phyloP scores from a whole-genome alignment of 2,113 vertebrate genomes.

The Athene noctua region DNA sequence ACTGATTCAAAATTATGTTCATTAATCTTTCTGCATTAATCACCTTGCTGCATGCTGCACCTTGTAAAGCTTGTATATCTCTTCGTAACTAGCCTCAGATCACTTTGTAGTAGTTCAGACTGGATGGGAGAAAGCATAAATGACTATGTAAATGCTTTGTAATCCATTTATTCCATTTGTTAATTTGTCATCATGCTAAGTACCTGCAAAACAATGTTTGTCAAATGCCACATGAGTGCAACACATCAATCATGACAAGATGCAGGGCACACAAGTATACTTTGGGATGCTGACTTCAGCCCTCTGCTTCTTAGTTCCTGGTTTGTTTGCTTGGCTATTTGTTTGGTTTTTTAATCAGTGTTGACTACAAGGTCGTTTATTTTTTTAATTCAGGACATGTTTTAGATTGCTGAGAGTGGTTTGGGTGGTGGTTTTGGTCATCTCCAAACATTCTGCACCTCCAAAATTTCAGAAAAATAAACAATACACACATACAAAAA shows the following conservation, averaged over 20 bases:
- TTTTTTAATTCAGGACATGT: not conserved
- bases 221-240: not conserved
- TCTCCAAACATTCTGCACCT: not conserved
- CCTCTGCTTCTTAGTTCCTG: not conserved
- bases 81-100: constrained; percentile 13
- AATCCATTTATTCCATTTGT: constrained; percentile 43
- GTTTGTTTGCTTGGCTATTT: not conserved
- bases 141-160: constrained; percentile 35
- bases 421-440: not conserved
- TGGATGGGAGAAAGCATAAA: constrained; percentile 3
- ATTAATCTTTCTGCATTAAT: constrained; percentile 59
- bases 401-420: not conserved
- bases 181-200: constrained; percentile 50
- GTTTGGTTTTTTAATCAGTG: not conserved
- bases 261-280: not conserved
- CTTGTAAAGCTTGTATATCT: constrained; percentile 41
- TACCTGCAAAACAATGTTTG: constrained; percentile 33
- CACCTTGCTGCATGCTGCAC: not conserved
- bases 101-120: not conserved
- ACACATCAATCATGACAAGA: not conserved
- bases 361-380: not conserved
- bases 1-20: constrained; percentile 38
- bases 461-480: not conserved
- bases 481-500: not conserved
- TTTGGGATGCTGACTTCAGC: not conserved